Base-by-base conservation (phyloP, 2,113 vertebrate species). In the Gallinago paraguaiae region DNA sequence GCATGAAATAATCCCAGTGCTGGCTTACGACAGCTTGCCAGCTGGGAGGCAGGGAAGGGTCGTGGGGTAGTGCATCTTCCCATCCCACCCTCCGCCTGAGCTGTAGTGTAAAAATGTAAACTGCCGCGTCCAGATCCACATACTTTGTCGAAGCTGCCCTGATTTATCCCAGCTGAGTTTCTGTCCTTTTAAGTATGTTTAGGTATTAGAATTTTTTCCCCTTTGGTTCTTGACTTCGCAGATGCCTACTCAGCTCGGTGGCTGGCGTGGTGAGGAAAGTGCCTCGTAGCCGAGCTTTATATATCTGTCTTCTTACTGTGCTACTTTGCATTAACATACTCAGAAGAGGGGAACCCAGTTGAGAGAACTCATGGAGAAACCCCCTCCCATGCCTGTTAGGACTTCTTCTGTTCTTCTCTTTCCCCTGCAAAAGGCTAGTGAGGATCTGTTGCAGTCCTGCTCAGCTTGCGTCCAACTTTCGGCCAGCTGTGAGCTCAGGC, bases 301-400 rank as follows among this genome's bases (percentile, higher is more conserved):
- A 9, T 15, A 5, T 24, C 23, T 48, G 45, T 22, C 25, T 83
- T 65, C 70, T 60, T 39, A 31, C 11, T 39, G 20, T n/a, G 11
- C 20, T 45, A 4, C 18, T 54, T 92, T 14, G 22, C 0, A 0
- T 69, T 80, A 69, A 25, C 4, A 2, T 15, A 10, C 14, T 68
- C 0, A 0, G 20, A 76, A 86, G 57, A 80, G 30, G 16, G 20
- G 61, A 88, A 56, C 53, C 13, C 33, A 24, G 3, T 13, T 16
- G n/a, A 76, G 50, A 80, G 30, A 72, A 53, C 17, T 76, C 13
- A 5, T 17, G 31, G 35, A 88, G 24, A 57, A 93, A 45, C 7
- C 17, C 35, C 3, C 6, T 50, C 14, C 87, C 6, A 1, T 23
- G 15, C 19, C 46, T 64, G 5, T 46, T 75, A 59, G 68, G 78